Evolutionary conservation across 2,888 invertebrate genomes (phyloP).

Genomic region (Pseudococcus jackbeardsleyi): DNA sequence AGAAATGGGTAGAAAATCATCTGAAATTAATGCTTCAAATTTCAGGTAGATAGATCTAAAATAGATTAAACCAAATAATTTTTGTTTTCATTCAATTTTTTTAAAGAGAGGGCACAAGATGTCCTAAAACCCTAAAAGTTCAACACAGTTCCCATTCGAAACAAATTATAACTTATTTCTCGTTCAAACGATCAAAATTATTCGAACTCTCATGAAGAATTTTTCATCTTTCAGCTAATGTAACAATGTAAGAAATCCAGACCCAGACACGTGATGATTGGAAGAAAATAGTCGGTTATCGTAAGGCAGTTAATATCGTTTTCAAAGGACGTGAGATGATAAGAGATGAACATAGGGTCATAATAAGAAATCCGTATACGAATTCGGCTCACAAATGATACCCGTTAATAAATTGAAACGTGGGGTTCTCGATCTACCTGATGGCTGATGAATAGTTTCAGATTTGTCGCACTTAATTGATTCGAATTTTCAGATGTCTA

Average conservation of each 20-base stretch:
- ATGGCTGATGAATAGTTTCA: slow-evolving; percentile 6
- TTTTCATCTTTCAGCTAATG: not conserved
- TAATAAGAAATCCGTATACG: not conserved
- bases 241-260: not conserved
- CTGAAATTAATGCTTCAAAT: too few relatives aligned
- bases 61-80: too few relatives aligned
- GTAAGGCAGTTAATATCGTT: not conserved
- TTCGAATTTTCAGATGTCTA: not conserved
- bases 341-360: not conserved
- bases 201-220: not conserved
- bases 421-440: slow-evolving; percentile 21
- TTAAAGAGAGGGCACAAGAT: too few relatives aligned
- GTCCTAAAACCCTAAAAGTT: too few relatives aligned
- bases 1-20: too few relatives aligned
- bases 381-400: not conserved
- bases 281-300: not conserved
- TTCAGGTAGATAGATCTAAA: too few relatives aligned
- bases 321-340: slow-evolving; percentile 14
- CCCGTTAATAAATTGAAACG: slow-evolving; percentile 14
- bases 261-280: not conserved
- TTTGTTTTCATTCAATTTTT: too few relatives aligned
- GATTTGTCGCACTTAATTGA: slow-evolving; percentile 24
- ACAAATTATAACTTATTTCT: not conserved
- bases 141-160: too few relatives aligned
- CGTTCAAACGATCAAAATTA: not conserved